Conservation (phyloP, 2,113 vertebrate genomes). For the Lepidothrix coronata region DNA sequence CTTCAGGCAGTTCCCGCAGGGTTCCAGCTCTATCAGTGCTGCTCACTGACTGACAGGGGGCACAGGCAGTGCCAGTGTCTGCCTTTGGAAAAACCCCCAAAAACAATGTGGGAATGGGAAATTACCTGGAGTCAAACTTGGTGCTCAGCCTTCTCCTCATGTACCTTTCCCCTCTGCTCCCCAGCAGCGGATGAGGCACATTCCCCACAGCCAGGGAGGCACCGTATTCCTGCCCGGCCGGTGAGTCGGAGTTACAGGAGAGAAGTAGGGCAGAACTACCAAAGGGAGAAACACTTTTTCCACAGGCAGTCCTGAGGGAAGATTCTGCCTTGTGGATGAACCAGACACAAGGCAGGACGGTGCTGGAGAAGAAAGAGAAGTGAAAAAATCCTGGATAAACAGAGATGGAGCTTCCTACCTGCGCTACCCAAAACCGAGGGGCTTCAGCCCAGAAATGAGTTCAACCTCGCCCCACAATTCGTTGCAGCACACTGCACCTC, state of each 20-base stretch:
- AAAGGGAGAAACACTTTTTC: background rate
- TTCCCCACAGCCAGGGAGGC: accelerated
- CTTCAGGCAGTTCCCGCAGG: background rate
- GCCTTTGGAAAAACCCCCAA: background rate
- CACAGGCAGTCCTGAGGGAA: background rate
- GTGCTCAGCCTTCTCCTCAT: background rate
- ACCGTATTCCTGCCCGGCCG: accelerated
- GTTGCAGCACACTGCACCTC: background rate
- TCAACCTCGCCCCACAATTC: background rate
- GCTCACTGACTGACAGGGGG: background rate
- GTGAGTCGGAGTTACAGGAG: accelerated
- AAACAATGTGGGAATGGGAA: background rate
- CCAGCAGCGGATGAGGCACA: accelerated
- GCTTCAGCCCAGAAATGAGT: background rate
- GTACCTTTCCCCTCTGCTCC: too few species aligned
- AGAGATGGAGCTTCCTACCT: background rate
- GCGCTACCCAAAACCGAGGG: background rate
- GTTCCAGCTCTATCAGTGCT: background rate
- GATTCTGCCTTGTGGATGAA: background rate
- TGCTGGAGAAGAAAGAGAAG: background rate
- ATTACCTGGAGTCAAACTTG: background rate
- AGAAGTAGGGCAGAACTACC: background rate
- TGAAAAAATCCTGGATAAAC: background rate
- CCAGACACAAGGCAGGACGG: background rate
- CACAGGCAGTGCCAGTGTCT: background rate